These are phyloP conservation scores for Melanerpes aurifrons DNA, from an alignment of 2,113 vertebrate species.

Conservation along the genomic window DNA sequence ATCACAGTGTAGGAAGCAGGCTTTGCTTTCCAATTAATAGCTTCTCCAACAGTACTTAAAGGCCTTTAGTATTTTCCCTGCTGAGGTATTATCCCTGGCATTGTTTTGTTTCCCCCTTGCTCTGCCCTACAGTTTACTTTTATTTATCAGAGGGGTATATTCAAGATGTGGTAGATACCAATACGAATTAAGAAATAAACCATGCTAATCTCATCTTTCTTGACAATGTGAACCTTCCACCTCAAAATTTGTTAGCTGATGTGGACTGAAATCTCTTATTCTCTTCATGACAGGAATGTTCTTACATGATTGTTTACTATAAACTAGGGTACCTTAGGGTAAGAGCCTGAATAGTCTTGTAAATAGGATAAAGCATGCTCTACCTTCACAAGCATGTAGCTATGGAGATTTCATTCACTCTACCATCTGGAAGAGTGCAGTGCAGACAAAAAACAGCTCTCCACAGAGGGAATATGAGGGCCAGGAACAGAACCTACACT, in stretches of 20 bases:
- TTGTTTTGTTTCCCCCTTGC: not conserved
- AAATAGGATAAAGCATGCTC: not conserved
- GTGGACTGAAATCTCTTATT: not conserved
- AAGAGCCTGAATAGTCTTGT: not conserved
- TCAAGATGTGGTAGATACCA: not conserved
- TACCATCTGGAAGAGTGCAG: not conserved
- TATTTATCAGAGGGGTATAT: not conserved
- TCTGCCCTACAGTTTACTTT: not conserved
- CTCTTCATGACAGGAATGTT: not conserved
- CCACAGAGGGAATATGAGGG: not conserved
- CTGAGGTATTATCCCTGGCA: not conserved
- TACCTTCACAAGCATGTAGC: not conserved
- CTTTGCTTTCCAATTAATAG: not conserved
- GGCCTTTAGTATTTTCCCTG: not conserved
- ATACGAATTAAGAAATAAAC: not conserved
- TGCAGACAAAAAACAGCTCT: not conserved
- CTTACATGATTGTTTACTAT: not conserved
- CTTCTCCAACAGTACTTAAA: not conserved
- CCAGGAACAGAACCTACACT: not conserved
- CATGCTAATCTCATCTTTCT: not conserved
- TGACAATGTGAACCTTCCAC: not conserved
- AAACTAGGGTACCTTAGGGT: not conserved
- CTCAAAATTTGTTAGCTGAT: not conserved
- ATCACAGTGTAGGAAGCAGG: not conserved
- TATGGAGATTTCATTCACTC: not conserved